A percentile compares a stretch with the other conserved stretches of the same genome.
Evolutionary conservation across 2,888 invertebrate species (phyloP).

Genomic region (Tubulanus polymorphus): DNA sequence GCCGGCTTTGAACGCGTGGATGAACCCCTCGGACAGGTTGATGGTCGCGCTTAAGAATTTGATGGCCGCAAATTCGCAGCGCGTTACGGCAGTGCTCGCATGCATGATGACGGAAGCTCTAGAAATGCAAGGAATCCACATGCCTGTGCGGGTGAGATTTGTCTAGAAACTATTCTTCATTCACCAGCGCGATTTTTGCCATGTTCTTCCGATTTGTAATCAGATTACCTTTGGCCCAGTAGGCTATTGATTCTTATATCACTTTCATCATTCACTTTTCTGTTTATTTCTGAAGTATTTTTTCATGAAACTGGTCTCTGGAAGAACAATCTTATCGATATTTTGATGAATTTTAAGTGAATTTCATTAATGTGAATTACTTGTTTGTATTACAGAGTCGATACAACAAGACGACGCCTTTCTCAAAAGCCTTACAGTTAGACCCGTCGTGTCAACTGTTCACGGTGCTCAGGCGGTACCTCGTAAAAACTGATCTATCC

Average conservation of each 20-base stretch:
- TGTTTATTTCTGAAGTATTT: too few relatives aligned
- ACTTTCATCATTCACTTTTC: too few relatives aligned
- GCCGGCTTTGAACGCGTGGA: constrained; percentile 95
- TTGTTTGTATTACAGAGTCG: constrained; percentile 70
- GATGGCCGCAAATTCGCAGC: constrained; percentile 64
- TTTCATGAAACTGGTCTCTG: too few relatives aligned
- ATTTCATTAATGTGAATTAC: too few relatives aligned
- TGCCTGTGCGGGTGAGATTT: constrained; percentile 66
- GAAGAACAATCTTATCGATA: too few relatives aligned
- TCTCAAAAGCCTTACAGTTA: constrained; percentile 86
- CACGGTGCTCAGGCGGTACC: constrained; percentile 78
- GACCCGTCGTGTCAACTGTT: constrained; percentile 94
- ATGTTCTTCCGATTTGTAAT: too few relatives aligned
- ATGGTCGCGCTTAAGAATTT: constrained; percentile 79
- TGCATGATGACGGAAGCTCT: constrained; percentile 90
- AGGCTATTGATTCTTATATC: too few relatives aligned
- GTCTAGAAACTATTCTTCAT: background rate
- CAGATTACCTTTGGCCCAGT: too few relatives aligned
- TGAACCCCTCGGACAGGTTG: constrained; percentile 90
- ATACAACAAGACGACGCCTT: constrained; percentile 73
- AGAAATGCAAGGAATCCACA: constrained; percentile 79
- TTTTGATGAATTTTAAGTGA: too few relatives aligned
- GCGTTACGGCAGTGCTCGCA: constrained; percentile 71
- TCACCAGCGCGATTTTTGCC: too few relatives aligned
- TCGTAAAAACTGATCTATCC: constrained; percentile 68